Conservation (phyloP, 2,888 invertebrate genomes). For the Ptychoptera albimana region DNA sequence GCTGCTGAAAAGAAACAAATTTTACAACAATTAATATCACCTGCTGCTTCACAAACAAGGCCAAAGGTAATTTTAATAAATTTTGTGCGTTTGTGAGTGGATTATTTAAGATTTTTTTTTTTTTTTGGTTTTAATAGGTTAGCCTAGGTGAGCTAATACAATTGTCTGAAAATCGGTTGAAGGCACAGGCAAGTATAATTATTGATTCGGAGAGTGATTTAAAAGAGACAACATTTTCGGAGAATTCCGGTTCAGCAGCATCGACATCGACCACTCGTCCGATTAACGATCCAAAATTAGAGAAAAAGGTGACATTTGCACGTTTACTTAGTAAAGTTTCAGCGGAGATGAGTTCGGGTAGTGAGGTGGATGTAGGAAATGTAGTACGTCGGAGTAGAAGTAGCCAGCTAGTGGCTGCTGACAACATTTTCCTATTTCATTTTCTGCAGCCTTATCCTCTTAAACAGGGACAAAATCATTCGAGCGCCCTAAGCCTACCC, state of each 20-base stretch:
- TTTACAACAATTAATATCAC: slow-evolving; percentile 58
- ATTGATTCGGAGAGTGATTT: slow-evolving; percentile 31
- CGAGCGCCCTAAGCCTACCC: slow-evolving; percentile 23
- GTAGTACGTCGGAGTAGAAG: slow-evolving; percentile 16
- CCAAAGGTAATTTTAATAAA: slow-evolving; percentile 13
- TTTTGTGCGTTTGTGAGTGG: not conserved
- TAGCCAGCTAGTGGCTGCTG: too few relatives aligned
- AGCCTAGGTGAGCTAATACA: slow-evolving; percentile 60
- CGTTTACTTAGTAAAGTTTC: slow-evolving; percentile 56
- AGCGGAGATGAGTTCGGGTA: slow-evolving; percentile 61
- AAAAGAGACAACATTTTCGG: slow-evolving; percentile 43
- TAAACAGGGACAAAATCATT: slow-evolving; percentile 18
- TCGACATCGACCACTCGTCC: slow-evolving; percentile 37
- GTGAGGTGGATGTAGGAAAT: slow-evolving; percentile 46
- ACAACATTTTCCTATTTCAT: slow-evolving; percentile 14
- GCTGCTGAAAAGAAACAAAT: slow-evolving; percentile 65
- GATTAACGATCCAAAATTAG: slow-evolving; percentile 49
- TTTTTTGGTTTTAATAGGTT: slow-evolving; percentile 34
- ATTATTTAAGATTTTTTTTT: not conserved
- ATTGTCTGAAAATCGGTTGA: slow-evolving; percentile 45
- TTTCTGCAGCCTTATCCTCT: slow-evolving; percentile 26
- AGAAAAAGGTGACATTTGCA: slow-evolving; percentile 66
- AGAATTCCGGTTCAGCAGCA: slow-evolving; percentile 31
- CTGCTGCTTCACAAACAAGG: slow-evolving; percentile 40
- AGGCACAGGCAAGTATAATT: slow-evolving; percentile 31